Conservation (phyloP, 2,113 vertebrate genomes). For the Glareola pratincola region DNA sequence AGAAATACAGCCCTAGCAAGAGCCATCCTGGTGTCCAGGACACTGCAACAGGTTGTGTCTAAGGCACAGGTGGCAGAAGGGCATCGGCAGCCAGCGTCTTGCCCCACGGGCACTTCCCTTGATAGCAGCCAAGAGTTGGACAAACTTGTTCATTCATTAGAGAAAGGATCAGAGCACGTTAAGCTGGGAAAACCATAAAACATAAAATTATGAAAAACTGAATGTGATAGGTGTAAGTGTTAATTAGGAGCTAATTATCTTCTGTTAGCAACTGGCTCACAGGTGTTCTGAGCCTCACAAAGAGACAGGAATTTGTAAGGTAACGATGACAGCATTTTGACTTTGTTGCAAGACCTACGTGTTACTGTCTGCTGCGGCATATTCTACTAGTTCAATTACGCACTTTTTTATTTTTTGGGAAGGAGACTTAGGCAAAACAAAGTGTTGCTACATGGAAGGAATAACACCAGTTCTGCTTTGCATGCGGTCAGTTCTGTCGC, state of each 20-base stretch:
- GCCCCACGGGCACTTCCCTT: neutral
- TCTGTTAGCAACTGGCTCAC: neutral
- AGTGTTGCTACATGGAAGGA: neutral
- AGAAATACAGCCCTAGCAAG: neutral
- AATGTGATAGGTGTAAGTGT: neutral
- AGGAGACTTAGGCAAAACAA: neutral
- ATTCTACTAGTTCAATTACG: neutral
- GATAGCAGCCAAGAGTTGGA: neutral
- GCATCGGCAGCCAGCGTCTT: neutral
- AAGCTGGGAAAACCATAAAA: neutral
- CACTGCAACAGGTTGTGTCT: neutral
- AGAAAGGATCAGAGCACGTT: neutral
- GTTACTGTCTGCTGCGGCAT: neutral
- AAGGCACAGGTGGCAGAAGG: neutral
- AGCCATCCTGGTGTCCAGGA: neutral
- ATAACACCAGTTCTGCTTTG: neutral
- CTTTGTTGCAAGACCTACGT: neutral
- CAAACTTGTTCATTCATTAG: neutral
- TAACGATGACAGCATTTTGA: neutral
- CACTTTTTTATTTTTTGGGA: neutral
- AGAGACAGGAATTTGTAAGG: neutral
- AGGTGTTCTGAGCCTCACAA: neutral
- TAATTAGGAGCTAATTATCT: neutral
- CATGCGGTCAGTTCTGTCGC: accelerated
- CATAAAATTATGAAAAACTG: neutral